These are phyloP conservation scores for Rostratula benghalensis DNA, from an alignment of 2,113 vertebrate genomes.

Conservation along the genomic window DNA sequence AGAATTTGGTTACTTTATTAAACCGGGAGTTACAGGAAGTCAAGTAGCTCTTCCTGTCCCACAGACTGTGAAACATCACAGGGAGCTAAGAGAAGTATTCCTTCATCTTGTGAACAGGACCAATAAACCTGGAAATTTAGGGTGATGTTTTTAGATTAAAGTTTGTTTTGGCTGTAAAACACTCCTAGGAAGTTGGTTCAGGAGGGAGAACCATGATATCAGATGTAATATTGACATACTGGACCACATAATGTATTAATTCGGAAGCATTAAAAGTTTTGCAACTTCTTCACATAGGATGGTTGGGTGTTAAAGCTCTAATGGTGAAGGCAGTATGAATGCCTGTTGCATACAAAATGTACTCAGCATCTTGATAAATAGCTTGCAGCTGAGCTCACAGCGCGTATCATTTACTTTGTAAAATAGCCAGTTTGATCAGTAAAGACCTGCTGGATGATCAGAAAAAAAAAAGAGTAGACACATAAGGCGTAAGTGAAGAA, in stretches of 20 bases:
- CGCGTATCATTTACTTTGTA: neutral
- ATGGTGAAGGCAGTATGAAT: neutral
- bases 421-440: neutral
- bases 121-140: neutral
- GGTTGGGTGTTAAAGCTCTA: neutral
- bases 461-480: neutral
- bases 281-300: neutral
- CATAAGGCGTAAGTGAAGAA: neutral
- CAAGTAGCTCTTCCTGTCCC: neutral
- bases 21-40: neutral
- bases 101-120: neutral
- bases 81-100: neutral
- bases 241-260: neutral
- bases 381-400: neutral
- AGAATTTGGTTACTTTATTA: neutral
- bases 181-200: neutral
- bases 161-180: neutral
- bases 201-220: neutral
- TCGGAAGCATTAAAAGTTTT: neutral
- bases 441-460: neutral
- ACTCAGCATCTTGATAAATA: neutral
- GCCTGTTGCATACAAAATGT: neutral
- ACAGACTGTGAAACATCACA: neutral
- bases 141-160: neutral
- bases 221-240: neutral